These are phyloP conservation scores for Embidobia sp. DNA, from an alignment of 2,888 invertebrate species.

Conservation along the genomic window DNA sequence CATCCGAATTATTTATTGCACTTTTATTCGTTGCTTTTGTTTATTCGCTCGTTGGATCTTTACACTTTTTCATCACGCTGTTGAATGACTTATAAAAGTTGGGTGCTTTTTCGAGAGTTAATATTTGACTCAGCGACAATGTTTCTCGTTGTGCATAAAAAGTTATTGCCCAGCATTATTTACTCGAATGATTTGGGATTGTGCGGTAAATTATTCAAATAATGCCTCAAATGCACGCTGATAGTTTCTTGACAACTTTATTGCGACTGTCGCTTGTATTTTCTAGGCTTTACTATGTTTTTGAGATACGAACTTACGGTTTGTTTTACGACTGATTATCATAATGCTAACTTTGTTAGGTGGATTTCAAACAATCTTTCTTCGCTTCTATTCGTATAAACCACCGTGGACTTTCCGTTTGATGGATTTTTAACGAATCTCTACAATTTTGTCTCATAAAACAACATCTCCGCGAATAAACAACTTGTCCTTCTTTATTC, in stretches of 20 bases:
- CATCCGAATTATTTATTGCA: constrained; percentile 9
- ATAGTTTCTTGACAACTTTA: neutral
- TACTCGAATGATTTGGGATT: constrained; percentile 6
- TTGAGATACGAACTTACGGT: too few relatives aligned
- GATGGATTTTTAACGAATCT: too few relatives aligned
- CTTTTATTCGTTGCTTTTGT: constrained; percentile 27
- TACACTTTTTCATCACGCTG: neutral
- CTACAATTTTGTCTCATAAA: too few relatives aligned
- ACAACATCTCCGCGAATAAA: too few relatives aligned
- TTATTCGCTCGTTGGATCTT: constrained; percentile 4
- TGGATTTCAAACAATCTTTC: too few relatives aligned
- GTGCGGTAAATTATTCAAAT: constrained; percentile 12
- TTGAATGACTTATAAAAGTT: constrained; percentile 17
- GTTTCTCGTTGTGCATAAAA: neutral
- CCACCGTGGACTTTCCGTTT: too few relatives aligned
- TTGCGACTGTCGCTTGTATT: constrained; percentile 8
- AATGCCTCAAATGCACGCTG: neutral
- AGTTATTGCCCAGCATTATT: neutral
- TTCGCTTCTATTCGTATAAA: too few relatives aligned
- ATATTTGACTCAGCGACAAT: constrained; percentile 9
- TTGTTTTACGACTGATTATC: neutral
- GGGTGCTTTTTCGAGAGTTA: constrained; percentile 5
- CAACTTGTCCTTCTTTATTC: too few relatives aligned
- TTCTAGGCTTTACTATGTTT: constrained; percentile 1
- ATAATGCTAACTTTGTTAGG: constrained; percentile 5